These are phyloP conservation scores for Chiroxiphia lanceolata DNA, from an alignment of 2,797 vertebrate genomes.

Conservation along the genomic window DNA sequence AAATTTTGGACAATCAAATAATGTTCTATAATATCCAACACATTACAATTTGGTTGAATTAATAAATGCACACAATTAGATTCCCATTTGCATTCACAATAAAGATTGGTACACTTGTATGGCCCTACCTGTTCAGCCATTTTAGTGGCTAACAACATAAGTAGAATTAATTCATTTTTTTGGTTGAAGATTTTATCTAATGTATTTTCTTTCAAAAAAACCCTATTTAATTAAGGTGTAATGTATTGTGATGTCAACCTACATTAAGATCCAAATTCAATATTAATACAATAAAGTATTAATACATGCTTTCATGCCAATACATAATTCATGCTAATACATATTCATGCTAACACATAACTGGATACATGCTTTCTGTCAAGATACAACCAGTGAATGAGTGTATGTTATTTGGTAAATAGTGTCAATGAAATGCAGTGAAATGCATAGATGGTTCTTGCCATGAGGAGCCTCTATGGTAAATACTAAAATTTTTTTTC, in stretches of 20 bases:
- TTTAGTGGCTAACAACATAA: neutral
- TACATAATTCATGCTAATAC: too few species aligned
- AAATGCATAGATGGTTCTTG: neutral
- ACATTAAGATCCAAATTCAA: neutral
- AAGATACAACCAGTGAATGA: neutral
- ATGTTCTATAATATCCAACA: neutral
- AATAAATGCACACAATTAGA: neutral
- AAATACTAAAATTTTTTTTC: neutral
- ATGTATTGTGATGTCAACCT: neutral
- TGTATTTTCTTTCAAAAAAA: neutral
- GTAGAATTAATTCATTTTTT: neutral
- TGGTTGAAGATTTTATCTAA: neutral
- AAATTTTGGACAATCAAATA: neutral
- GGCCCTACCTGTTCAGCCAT: neutral
- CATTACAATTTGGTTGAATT: neutral
- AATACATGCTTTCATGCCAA: too few species aligned
- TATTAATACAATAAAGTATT: neutral
- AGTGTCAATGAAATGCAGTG: neutral
- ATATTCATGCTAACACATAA: neutral
- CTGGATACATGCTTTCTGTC: neutral
- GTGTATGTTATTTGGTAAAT: neutral
- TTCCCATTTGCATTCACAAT: neutral
- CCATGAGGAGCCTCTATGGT: neutral
- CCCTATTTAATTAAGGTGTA: neutral
- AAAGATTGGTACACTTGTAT: neutral